Percentiles rank a stretch among this genome's conserved stretches.
Conservation (phyloP, 2,797 vertebrate species). For the Thalassophryne amazonica region DNA sequence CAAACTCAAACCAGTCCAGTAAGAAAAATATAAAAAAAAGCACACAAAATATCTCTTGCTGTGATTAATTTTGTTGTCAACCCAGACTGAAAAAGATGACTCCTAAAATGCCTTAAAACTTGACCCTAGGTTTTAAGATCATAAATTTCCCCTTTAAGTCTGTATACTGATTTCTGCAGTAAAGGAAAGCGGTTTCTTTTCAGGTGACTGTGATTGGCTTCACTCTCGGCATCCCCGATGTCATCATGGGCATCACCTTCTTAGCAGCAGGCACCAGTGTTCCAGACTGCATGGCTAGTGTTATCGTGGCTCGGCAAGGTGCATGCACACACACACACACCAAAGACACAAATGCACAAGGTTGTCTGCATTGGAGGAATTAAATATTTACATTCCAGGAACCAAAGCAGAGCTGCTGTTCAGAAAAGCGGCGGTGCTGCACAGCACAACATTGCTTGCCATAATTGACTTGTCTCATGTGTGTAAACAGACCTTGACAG, state of each 20-base stretch:
- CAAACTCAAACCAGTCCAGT: no score
- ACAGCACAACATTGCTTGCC: slow-evolving; percentile 5
- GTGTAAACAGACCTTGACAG: slow-evolving; percentile 23
- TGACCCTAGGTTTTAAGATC: no score
- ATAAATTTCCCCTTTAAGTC: no score
- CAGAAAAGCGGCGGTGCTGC: neutral
- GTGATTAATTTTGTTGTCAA: no score
- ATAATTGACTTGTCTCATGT: neutral
- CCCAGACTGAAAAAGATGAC: no score
- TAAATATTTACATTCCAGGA: neutral
- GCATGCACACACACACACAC: slow-evolving; percentile 5
- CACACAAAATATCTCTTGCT: no score
- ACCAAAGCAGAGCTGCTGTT: neutral
- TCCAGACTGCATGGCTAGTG: slow-evolving; percentile 96
- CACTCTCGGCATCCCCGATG: slow-evolving; percentile 92
- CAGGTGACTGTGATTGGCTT: slow-evolving; percentile 95
- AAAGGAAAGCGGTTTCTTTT: slow-evolving; percentile 12
- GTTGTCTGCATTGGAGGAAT: slow-evolving; percentile 48
- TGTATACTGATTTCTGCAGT: no score
- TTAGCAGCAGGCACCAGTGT: slow-evolving; percentile 94
- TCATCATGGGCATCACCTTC: slow-evolving; percentile 98
- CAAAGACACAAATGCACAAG: slow-evolving; percentile 61
- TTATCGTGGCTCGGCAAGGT: slow-evolving; percentile 95
- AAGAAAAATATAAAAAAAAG: no score
- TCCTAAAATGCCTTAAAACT: no score